These are phyloP conservation scores for Catharus bicknelli DNA, from an alignment of 2,113 vertebrate species.

Conservation along the genomic window DNA sequence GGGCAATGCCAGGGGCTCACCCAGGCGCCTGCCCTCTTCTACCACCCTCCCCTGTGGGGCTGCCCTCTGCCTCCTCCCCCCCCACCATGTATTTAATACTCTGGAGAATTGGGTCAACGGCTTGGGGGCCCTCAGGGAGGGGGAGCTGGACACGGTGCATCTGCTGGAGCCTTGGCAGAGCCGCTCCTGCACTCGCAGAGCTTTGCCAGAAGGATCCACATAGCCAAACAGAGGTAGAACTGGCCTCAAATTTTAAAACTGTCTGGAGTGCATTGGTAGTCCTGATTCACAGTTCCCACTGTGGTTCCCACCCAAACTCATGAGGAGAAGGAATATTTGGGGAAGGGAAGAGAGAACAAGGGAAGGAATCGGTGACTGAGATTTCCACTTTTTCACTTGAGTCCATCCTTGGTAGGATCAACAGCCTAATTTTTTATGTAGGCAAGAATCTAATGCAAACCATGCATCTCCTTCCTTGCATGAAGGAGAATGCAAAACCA, in stretches of 20 bases:
- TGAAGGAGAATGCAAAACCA: neutral
- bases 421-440: neutral
- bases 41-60: neutral
- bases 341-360: neutral
- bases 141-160: neutral
- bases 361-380: neutral
- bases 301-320: neutral
- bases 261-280: neutral
- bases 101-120: neutral
- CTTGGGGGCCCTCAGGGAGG: neutral
- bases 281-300: neutral
- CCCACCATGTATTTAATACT: neutral
- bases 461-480: neutral
- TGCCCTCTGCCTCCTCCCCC: neutral
- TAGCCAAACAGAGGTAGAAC: neutral
- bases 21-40: neutral
- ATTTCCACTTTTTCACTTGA: neutral
- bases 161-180: conserved; percentile 20
- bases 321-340: neutral
- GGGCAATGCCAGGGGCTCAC: neutral
- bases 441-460: neutral
- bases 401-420: neutral
- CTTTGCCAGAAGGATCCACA: neutral
- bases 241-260: neutral
- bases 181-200: accelerated